Evolutionary conservation across 2,888 invertebrate species (phyloP), one percentile per base, ranked within the genome.

Genomic region (Trissolcus brochymenae): DNA sequence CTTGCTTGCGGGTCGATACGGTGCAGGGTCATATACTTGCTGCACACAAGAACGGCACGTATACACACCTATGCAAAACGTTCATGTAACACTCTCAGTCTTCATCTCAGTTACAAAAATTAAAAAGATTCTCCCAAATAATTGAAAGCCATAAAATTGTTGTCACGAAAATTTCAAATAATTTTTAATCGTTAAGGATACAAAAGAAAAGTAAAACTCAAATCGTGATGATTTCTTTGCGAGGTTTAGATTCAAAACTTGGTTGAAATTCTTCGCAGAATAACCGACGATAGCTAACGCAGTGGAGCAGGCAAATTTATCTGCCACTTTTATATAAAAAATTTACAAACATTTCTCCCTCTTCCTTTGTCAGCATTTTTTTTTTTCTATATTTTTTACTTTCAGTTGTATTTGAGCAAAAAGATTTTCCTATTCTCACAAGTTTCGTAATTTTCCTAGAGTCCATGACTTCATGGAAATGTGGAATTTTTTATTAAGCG

Each of bases 1-100:
- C 50, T 64, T 64, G 43, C 54, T 82, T 82, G 76, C 78, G 80
- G 84, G 81, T 84, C 84, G 82, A 83, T 84, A 84, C 77, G 80
- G 78, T 78, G 61, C 62, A 68, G 79, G 81, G 79, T 77, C 80
- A 72, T 78, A 80, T 68, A 73, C 65, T 74, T 60, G 71, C 56
- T n/a, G 73, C 67, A 53, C 46, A 62, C 56, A 54, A 71, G 56
- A 60, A 61, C 62, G 50, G 25, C 49, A 21, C 56, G 29, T 40
- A 19, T 54, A 60, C 54, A 46, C 49, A 49, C 35, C 17, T 40
- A 55, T 60, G 61, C 53, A 54, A 41, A 54, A 43, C 25, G 35
- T 43, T 43, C 43, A 41, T 43, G 54, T 43, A 25, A 53, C 62
- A 62, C 35, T 35, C 35, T 35, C 35, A 9, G 35, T 35, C 6